phyloP scores from a whole-genome alignment of 2,797 vertebrate genomes.

The Uromys caudimaculatus region DNA sequence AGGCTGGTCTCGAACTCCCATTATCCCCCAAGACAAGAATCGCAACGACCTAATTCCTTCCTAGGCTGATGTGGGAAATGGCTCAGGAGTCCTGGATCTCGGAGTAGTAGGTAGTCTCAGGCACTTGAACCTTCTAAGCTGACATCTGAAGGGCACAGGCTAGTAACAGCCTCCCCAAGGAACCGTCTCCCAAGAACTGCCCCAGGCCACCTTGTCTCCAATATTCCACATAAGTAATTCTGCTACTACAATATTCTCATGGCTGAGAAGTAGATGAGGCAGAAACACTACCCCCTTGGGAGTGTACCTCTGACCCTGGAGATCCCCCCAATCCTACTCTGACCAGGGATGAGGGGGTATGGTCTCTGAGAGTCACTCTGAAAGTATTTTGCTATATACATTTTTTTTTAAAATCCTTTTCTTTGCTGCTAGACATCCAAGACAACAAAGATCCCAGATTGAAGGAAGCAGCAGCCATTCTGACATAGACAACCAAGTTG shows the following conservation, averaged over 20 bases:
- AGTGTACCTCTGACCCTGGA: background rate
- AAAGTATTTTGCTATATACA: background rate
- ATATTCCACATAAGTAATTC: background rate
- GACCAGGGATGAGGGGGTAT: no score
- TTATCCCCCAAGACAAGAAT: background rate
- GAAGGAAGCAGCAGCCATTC: background rate
- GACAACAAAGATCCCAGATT: background rate
- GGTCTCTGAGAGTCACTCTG: background rate
- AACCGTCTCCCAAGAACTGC: background rate
- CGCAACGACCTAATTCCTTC: background rate
- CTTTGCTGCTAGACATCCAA: background rate
- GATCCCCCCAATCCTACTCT: no score
- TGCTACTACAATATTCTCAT: background rate
- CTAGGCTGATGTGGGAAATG: background rate
- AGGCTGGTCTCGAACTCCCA: background rate
- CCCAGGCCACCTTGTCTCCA: background rate
- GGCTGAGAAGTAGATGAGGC: background rate
- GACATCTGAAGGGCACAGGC: background rate
- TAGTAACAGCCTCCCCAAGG: background rate
- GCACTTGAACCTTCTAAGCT: background rate
- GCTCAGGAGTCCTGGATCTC: background rate
- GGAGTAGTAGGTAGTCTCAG: background rate
- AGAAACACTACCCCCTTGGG: background rate
- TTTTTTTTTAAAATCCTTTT: background rate
- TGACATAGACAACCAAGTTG: background rate